phyloP scores from a whole-genome alignment of 2,888 invertebrate genomes.

The Teinopalpus imperialis region DNA sequence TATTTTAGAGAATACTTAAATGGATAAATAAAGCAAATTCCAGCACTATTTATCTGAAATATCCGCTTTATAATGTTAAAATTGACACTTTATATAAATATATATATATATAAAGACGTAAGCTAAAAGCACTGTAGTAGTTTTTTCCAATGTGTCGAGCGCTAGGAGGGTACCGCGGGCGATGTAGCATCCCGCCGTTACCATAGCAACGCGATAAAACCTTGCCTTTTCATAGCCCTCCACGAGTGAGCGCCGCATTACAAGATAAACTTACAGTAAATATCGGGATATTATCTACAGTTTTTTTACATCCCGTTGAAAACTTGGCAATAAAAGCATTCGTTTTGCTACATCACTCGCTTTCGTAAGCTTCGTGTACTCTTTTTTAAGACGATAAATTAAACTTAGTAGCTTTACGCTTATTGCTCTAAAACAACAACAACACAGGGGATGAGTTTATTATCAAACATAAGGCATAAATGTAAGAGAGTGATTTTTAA shows the following conservation, averaged over 20 bases:
- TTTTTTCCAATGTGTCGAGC: constrained; percentile 64
- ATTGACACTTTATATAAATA: too few relatives aligned
- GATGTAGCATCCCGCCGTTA: constrained; percentile 70
- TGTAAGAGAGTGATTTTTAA: too few relatives aligned
- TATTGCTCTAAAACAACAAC: too few relatives aligned
- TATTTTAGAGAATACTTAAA: too few relatives aligned
- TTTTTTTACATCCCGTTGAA: constrained; percentile 18
- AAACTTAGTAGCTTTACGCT: too few relatives aligned
- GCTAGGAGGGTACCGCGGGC: constrained; percentile 64
- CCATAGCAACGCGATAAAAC: constrained; percentile 81
- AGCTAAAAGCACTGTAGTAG: constrained; percentile 65
- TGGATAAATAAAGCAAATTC: too few relatives aligned
- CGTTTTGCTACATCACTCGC: background rate
- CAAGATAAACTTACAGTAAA: constrained; percentile 37
- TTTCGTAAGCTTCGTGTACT: background rate
- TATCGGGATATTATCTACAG: constrained; percentile 20
- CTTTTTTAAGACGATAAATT: too few relatives aligned
- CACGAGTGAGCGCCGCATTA: constrained; percentile 52
- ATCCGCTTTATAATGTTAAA: too few relatives aligned
- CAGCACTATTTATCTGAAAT: too few relatives aligned
- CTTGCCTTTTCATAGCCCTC: constrained; percentile 78
- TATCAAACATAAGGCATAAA: too few relatives aligned
- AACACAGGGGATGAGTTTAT: too few relatives aligned
- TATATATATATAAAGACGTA: constrained; percentile 51
- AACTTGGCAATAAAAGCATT: constrained; percentile 8